Evolutionary conservation across 2,888 invertebrate genomes (phyloP).

Genomic region (Nephrotoma appendiculata): DNA sequence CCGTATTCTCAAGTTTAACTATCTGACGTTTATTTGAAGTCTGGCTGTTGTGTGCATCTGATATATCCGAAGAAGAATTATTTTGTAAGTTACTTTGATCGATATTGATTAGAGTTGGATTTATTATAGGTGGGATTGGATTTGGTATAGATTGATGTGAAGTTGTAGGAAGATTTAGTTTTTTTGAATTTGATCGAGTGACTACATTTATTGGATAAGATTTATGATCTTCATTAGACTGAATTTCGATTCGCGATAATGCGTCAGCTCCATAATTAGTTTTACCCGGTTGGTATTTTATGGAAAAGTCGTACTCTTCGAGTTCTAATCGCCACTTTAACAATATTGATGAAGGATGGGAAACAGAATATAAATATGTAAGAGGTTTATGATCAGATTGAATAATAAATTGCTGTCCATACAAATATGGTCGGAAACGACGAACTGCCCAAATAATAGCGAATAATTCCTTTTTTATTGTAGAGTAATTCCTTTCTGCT

Average conservation of each 20-base stretch:
- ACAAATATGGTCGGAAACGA: slow-evolving; percentile 1
- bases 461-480: neutral
- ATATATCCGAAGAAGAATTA: neutral
- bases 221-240: neutral
- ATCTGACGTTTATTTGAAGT: neutral
- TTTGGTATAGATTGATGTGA: too few species aligned
- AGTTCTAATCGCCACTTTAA: slow-evolving; percentile 1
- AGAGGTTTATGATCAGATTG: neutral
- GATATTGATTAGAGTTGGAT: neutral
- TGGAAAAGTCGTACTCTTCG: neutral
- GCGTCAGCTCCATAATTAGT: neutral
- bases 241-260: slow-evolving; percentile 6
- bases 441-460: neutral
- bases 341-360: neutral
- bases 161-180: too few species aligned
- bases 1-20: neutral
- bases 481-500: neutral
- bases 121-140: too few species aligned
- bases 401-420: neutral
- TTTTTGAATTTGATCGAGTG: neutral
- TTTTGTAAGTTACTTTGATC: neutral
- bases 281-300: neutral
- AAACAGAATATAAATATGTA: neutral
- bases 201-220: neutral
- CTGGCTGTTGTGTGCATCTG: neutral